Base-by-base conservation (phyloP, 2,113 vertebrate species). In the Ardeotis arabs region DNA sequence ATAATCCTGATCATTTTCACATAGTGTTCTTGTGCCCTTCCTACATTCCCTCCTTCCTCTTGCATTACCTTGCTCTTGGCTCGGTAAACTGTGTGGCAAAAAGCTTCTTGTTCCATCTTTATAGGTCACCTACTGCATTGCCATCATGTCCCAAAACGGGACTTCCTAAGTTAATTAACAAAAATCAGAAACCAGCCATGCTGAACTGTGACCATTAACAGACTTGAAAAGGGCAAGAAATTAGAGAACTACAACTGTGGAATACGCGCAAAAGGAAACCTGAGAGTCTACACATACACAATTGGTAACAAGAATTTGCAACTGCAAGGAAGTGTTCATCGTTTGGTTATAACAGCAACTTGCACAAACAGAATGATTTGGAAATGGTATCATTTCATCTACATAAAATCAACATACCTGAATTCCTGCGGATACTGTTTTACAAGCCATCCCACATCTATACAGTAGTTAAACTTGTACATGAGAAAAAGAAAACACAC, bases 391-490 rank as follows among this genome's bases (percentile, higher is more conserved):
- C 3, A 59, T 45, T 77, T 81, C 7, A 84, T n/a, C 17, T 75
- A 14, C 2, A 0, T 68, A 84, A 29, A 23, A 27, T 9, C 79
- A 58, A 92, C 97, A 96, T 96, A 99, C 99, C 99, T 98, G 95
- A 99, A 99, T 93, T 99, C 99, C 37, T 97, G 88, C 0, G 99
- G 99, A 86, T 99, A 99, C 90, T 99, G 99, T 79, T 97, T 96
- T 19, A 99, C 94, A 91, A 99, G 99, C 99, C 99, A 99, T 60
- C 96, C 95, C 78, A 99, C 98, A 33, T 99, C 99, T 92, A 99
- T 99, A 95, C 99, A 99, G 97, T 99, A 99, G 97, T 99, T 99
- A 97, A 99, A 99, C 99, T 99, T 90, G 81, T 0, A 35, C 7
- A 28, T 7, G 50, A 64, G 20, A 39, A 95, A 87, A 96, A 94